A percentile compares a stretch with the other conserved stretches of the same genome.
These are phyloP conservation scores for Euleptes europaea DNA, from an alignment of 2,113 vertebrate species.

Conservation along the genomic window DNA sequence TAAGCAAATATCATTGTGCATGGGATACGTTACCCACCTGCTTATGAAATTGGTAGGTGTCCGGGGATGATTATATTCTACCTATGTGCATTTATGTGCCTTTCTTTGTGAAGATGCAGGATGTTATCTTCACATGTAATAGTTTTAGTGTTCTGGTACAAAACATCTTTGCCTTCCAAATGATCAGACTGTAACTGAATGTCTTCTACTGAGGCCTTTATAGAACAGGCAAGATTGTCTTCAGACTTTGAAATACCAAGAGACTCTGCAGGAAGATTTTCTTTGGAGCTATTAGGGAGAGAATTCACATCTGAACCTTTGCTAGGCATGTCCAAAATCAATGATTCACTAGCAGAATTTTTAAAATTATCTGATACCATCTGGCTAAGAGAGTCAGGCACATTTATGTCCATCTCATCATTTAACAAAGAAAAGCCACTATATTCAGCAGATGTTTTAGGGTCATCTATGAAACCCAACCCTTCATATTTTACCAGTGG, in stretches of 20 bases:
- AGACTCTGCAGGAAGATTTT: slow-evolving; percentile 39
- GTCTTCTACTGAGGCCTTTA: slow-evolving; percentile 39
- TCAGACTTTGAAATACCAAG: slow-evolving; percentile 40
- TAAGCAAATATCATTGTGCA: background rate
- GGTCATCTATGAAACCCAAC: background rate
- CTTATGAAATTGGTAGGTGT: slow-evolving; percentile 69
- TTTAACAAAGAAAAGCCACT: slow-evolving; percentile 47
- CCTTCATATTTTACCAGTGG: slow-evolving; percentile 19
- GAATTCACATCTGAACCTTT: slow-evolving; percentile 61
- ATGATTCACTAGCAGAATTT: slow-evolving; percentile 37
- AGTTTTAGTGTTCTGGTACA: slow-evolving; percentile 65
- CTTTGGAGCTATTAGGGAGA: slow-evolving; percentile 33
- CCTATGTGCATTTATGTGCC: slow-evolving; percentile 77
- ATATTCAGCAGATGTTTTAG: slow-evolving; percentile 40
- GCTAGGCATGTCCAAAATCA: slow-evolving; percentile 70
- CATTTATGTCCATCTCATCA: slow-evolving; percentile 17
- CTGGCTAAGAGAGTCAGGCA: slow-evolving; percentile 61
- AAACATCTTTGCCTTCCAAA: slow-evolving; percentile 56
- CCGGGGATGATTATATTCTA: slow-evolving; percentile 72
- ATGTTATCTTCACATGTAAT: slow-evolving; percentile 75
- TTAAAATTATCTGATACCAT: slow-evolving; percentile 60
- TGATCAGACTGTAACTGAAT: slow-evolving; percentile 50
- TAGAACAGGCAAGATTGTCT: slow-evolving; percentile 41
- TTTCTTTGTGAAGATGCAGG: slow-evolving; percentile 70
- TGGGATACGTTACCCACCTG: slow-evolving; percentile 73